Conservation (phyloP, 2,888 invertebrate species). For the Thalpophila matura region DNA sequence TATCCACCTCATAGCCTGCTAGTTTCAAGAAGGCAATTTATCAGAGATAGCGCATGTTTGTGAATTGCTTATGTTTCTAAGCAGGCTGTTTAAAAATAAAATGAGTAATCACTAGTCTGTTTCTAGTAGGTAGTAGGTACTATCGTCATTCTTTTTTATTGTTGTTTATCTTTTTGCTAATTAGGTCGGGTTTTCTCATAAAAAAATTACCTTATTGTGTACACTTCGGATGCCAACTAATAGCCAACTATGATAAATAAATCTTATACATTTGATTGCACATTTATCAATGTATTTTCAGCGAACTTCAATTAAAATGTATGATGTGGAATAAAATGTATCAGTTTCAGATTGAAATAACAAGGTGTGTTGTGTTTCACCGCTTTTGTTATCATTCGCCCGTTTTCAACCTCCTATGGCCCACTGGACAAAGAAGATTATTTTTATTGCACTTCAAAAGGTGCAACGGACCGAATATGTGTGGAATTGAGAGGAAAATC, state of each 20-base stretch:
- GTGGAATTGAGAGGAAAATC: constrained; percentile 84
- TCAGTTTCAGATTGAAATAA: constrained; percentile 78
- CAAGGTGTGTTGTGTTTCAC: constrained; percentile 71
- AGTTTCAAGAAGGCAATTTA: constrained; percentile 10
- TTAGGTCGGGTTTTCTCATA: too few relatives aligned
- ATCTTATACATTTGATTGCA: constrained; percentile 20
- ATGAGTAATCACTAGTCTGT: too few relatives aligned
- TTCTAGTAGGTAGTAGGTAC: too few relatives aligned
- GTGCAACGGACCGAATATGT: constrained; percentile 84
- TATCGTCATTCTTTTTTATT: too few relatives aligned
- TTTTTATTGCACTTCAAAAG: constrained; percentile 88
- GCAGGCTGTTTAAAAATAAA: constrained; percentile 19
- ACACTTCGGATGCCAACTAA: too few relatives aligned
- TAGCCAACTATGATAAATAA: constrained; percentile 27
- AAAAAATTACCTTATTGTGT: too few relatives aligned
- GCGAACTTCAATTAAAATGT: constrained; percentile 69
- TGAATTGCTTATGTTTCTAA: not conserved
- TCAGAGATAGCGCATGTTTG: not conserved
- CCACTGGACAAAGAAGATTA: constrained; percentile 87
- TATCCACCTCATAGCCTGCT: constrained; percentile 10
- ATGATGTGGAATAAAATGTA: constrained; percentile 70
- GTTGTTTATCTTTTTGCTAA: too few relatives aligned
- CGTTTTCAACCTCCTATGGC: constrained; percentile 76
- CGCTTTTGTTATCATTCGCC: constrained; percentile 78
- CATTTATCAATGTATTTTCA: constrained; percentile 48